These are phyloP conservation scores for Plodia interpunctella DNA, from an alignment of 1,140 invertebrate species.

Conservation along the genomic window DNA sequence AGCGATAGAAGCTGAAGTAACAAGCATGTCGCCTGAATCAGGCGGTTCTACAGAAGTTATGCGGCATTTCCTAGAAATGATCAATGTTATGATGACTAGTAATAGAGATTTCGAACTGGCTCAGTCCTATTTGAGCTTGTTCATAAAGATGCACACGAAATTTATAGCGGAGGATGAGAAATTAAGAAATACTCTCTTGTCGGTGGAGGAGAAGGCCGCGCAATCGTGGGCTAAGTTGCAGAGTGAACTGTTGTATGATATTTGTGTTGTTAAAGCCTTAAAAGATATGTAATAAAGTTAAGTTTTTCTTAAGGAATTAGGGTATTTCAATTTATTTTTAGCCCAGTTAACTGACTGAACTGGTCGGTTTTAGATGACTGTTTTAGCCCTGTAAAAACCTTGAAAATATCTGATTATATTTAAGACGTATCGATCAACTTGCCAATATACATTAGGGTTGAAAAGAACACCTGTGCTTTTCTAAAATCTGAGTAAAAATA, in stretches of 20 bases:
- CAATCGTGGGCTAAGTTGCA: constrained; percentile 83
- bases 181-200: constrained; percentile 78
- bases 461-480: too few relatives aligned
- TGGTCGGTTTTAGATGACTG: too few relatives aligned
- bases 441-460: too few relatives aligned
- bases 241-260: constrained; percentile 84
- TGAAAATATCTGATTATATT: too few relatives aligned
- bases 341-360: too few relatives aligned
- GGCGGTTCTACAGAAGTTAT: constrained; percentile 84
- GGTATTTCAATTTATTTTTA: not conserved
- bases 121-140: constrained; percentile 94
- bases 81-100: constrained; percentile 84
- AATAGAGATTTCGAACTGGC: constrained; percentile 94
- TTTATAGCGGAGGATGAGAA: constrained; percentile 78
- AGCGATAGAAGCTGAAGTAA: constrained; percentile 93
- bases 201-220: constrained; percentile 78
- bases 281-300: constrained; percentile 80
- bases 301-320: not conserved
- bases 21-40: constrained; percentile 84
- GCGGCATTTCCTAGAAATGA: constrained; percentile 88
- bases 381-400: too few relatives aligned
- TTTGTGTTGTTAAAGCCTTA: constrained; percentile 86
- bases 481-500: too few relatives aligned
- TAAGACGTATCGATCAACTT: too few relatives aligned
- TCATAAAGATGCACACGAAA: constrained; percentile 90